Percentiles rank a stretch among this genome's conserved stretches.
Evolutionary conservation across 2,797 vertebrate genomes (phyloP).

Genomic region (Echiichthys vipera): DNA sequence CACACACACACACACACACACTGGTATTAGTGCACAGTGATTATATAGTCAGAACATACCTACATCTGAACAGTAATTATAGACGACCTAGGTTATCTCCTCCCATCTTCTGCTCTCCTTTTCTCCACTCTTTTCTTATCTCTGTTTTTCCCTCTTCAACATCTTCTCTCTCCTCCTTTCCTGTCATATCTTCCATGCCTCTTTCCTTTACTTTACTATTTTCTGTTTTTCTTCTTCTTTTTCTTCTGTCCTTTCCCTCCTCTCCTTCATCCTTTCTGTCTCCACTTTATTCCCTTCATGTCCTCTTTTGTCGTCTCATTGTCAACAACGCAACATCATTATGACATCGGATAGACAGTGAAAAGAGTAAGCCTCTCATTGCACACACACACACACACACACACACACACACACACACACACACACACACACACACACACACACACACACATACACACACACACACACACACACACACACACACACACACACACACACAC

Average conservation of each 20-base stretch:
- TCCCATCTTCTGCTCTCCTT: background rate
- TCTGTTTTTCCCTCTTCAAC: background rate
- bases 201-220: too few relatives aligned
- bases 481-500: background rate
- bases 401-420: background rate
- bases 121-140: background rate
- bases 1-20: background rate
- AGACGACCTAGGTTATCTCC: background rate
- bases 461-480: background rate
- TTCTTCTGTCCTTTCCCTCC: too few relatives aligned
- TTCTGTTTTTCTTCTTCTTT: too few relatives aligned
- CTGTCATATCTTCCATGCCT: background rate
- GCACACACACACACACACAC: background rate
- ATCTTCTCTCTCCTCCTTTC: background rate
- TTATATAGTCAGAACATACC: constrained; percentile 18
- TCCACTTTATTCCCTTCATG: background rate
- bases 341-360: constrained; percentile 2
- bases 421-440: background rate
- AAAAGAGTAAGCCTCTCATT: background rate
- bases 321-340: background rate
- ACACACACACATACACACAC: too few relatives aligned
- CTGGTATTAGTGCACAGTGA: constrained; percentile 11
- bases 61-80: constrained; percentile 24
- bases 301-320: background rate
- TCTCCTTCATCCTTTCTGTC: background rate